Evolutionary conservation across 2,113 vertebrate species (phyloP), one percentile per base, ranked within the genome.

Genomic region (Pseudorhombus dupliciocellatus): DNA sequence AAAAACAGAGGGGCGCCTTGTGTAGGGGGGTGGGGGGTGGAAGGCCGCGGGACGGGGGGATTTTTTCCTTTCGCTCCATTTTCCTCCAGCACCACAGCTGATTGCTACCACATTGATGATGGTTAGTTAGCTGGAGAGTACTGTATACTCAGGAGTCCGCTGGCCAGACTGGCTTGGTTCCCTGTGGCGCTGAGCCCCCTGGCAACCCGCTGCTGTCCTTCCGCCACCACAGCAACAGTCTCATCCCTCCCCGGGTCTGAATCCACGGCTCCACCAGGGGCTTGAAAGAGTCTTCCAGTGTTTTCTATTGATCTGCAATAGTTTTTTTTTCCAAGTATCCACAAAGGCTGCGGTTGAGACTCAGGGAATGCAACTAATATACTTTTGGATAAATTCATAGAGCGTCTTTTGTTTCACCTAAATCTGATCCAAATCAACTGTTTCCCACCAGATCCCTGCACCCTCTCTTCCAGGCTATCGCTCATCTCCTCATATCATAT

Each of bases 81-180:
- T 88, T 79, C 54, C 75, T 77, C 56, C 73, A 80, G 83, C 79
- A 75, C 85, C 87, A 90, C 84, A 80, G 70, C 85, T 91, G 91
- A 94, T 92, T 93, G 87, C 88, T 92, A 89, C 87, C 88, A 93
- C 80, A 91, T 90, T 92, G 89, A 83, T 81, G 80, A 84, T 84
- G 84, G 63, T 81, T 87, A 77, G 57, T 84, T 80, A 81, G 48
- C 62, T 67, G 74, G 58, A 78, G 67, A 71, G 62, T 24, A 10
- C 52, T 50, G 54, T 70, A 40, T 82, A 65, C 60, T 74, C 77
- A n/a, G 48, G 70, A 80, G 64, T 55, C 54, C 30, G 16, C 60
- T 79, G 74, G 69, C 60, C 83, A 85, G 70, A 75, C 70, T 80
- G 79, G 84, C 79, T 79, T 61, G 37, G 10, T 37, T 75, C 65